These are phyloP conservation scores for Drosophila limbata DNA, from an alignment of 2,888 invertebrate genomes.

Conservation along the genomic window DNA sequence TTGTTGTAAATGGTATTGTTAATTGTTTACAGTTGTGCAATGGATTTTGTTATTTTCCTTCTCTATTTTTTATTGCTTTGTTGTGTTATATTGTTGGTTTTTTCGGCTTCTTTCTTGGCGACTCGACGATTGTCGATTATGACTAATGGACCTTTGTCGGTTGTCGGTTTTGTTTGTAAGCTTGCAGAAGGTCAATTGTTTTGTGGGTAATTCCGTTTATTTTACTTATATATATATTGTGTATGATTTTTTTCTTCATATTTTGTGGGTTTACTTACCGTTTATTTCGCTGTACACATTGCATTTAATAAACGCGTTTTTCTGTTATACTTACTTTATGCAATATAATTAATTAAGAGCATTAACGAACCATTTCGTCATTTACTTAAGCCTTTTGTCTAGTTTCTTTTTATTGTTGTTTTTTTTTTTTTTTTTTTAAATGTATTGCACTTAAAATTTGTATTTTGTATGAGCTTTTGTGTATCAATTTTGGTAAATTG, in stretches of 20 bases:
- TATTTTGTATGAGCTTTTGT: not conserved
- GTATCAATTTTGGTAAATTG: not conserved
- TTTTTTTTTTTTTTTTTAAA: slow-evolving; percentile 17
- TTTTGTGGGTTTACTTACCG: slow-evolving; percentile 44
- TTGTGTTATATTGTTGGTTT: slow-evolving; percentile 43
- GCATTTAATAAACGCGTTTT: slow-evolving; percentile 55
- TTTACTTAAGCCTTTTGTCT: slow-evolving; percentile 53
- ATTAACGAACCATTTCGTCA: slow-evolving; percentile 75
- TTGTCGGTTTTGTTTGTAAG: slow-evolving; percentile 63
- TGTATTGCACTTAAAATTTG: slow-evolving; percentile 20
- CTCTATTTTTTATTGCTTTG: slow-evolving; percentile 33
- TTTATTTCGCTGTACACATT: slow-evolving; percentile 63
- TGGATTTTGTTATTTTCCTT: slow-evolving; percentile 41
- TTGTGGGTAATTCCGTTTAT: slow-evolving; percentile 76
- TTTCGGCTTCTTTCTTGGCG: slow-evolving; percentile 70
- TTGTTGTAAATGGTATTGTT: slow-evolving; percentile 62
- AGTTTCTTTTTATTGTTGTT: slow-evolving; percentile 15
- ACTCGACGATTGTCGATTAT: slow-evolving; percentile 68
- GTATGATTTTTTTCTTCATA: slow-evolving; percentile 17
- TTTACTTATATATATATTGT: slow-evolving; percentile 16
- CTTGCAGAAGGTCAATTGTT: slow-evolving; percentile 75
- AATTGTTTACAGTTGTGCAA: slow-evolving; percentile 79
- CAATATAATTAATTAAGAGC: slow-evolving; percentile 69
- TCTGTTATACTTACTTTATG: slow-evolving; percentile 54
- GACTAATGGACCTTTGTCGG: slow-evolving; percentile 73